Conservation (phyloP, 1,140 invertebrate species). For the Bombus superbus region DNA sequence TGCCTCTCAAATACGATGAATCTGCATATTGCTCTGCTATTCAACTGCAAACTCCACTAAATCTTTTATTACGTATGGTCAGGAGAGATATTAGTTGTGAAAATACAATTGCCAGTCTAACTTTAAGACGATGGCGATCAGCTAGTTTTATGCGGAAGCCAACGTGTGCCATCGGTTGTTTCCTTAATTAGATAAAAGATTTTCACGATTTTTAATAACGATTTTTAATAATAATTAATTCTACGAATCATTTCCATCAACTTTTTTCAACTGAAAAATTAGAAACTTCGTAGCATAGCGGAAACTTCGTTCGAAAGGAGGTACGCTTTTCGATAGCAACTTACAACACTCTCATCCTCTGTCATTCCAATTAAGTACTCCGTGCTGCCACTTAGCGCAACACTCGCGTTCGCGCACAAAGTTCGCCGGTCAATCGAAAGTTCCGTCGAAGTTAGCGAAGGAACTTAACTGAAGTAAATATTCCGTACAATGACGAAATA, state of each 20-base stretch:
- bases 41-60: too few species aligned
- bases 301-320: background rate
- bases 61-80: background rate
- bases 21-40: background rate
- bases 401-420: background rate
- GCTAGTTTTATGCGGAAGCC: too few species aligned
- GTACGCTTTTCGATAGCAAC: background rate
- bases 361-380: constrained; percentile 16
- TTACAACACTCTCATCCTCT: background rate
- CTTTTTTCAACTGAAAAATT: background rate
- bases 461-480: constrained; percentile 37
- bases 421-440: constrained; percentile 47
- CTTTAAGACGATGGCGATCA: background rate
- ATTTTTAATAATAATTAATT: too few species aligned
- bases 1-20: background rate
- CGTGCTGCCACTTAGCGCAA: background rate
- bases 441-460: constrained; percentile 4
- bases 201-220: too few species aligned
- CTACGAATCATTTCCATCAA: too few species aligned
- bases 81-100: background rate
- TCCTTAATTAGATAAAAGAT: too few species aligned
- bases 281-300: background rate
- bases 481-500: constrained; percentile 8
- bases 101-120: background rate
- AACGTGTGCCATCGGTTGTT: too few species aligned